Evolutionary conservation across 2,797 vertebrate genomes (phyloP).

Genomic region (Sebastes minor): DNA sequence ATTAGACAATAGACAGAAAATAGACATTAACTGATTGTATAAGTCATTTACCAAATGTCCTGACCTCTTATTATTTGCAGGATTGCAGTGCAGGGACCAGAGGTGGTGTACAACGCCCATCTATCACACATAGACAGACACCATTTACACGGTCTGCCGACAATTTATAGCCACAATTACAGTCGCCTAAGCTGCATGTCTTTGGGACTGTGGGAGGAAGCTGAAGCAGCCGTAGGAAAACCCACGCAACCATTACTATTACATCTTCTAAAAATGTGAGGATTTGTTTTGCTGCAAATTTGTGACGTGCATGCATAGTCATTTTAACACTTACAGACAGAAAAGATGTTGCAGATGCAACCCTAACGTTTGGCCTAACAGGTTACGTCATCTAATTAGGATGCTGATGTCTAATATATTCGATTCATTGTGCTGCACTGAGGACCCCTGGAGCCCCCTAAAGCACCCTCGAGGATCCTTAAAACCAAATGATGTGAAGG

Average conservation of each 20-base stretch:
- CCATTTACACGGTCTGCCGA: background rate
- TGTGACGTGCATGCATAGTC: background rate
- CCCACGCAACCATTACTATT: background rate
- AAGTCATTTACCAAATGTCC: background rate
- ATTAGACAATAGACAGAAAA: background rate
- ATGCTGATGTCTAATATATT: conserved; percentile 34
- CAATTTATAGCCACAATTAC: background rate
- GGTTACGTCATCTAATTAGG: conserved; percentile 26
- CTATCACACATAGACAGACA: background rate
- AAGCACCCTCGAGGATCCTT: background rate
- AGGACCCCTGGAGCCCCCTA: background rate
- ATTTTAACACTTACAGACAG: background rate
- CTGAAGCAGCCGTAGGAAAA: background rate
- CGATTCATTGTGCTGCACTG: conserved; percentile 16
- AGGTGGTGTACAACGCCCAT: background rate
- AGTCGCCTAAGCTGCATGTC: background rate
- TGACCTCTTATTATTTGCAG: background rate
- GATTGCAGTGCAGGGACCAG: background rate
- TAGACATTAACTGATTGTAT: background rate
- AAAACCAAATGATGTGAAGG: background rate
- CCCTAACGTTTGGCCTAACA: background rate
- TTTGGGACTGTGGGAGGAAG: background rate
- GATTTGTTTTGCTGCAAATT: background rate
- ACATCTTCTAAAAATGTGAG: background rate
- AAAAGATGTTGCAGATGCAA: background rate